A percentile compares a stretch with the other conserved stretches of the same genome.
Conservation (phyloP, 2,113 vertebrate species). For the Atrichornis clamosus region DNA sequence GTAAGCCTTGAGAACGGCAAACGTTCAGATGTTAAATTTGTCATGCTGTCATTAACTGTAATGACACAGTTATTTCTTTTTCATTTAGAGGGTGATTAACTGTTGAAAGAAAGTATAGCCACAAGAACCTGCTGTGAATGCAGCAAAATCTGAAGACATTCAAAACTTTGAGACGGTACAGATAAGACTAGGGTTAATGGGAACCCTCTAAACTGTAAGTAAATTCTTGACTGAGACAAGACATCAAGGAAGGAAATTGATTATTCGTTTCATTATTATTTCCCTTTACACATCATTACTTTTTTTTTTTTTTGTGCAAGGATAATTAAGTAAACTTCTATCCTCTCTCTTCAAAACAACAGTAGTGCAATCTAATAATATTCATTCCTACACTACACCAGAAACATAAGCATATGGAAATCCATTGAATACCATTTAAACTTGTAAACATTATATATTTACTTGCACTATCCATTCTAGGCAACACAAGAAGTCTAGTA, state of each 20-base stretch:
- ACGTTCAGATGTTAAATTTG: background rate
- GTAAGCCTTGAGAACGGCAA: background rate
- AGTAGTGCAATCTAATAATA: background rate
- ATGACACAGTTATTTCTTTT: background rate
- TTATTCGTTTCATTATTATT: background rate
- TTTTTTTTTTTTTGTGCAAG: background rate
- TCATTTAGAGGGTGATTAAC: background rate
- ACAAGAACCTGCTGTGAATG: background rate
- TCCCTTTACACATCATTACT: background rate
- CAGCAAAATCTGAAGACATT: background rate
- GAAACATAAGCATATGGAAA: background rate
- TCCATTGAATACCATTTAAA: background rate
- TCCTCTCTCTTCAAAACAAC: background rate
- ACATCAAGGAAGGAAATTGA: background rate
- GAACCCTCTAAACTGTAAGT: background rate
- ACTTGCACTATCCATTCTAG: background rate
- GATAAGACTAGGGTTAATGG: background rate
- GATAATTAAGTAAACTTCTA: background rate
- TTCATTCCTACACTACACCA: background rate
- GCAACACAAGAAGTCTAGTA: background rate
- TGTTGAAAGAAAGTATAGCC: background rate
- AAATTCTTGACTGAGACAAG: background rate
- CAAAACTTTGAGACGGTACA: background rate
- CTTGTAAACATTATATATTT: background rate
- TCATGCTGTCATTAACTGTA: background rate